Evolutionary conservation across 2,113 vertebrate species (phyloP), one percentile per base, ranked within the genome.

Genomic region (Engystomops pustulosus): DNA sequence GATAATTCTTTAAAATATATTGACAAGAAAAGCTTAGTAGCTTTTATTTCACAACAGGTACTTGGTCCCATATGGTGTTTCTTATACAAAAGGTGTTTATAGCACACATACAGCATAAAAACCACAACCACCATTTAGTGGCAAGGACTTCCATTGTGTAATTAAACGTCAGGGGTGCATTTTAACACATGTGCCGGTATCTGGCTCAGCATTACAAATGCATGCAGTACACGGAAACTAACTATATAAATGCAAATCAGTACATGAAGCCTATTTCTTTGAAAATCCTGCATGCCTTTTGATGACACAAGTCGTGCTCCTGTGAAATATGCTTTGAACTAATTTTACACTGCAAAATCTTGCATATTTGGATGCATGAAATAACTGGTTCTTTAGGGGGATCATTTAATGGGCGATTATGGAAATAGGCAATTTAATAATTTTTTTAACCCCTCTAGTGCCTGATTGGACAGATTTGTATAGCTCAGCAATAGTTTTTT

Each of bases 341-440:
- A 18, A 67, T 83, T 84, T 77, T 83, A 51, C 75, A 47, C 38
- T 15, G 4, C 25, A 72, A 62, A 81, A 70, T 32, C 68, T 41
- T 71, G 67, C 68, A 72, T 45, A 68, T 67, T n/a, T 34, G 11
- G 55, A 77, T 32, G 55, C 51, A 77, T 32, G 60, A 82, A 84
- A 69, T 69, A 78, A 78, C 69, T 69, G 45, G 30, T 78, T 78
- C 82, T 84, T 84, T 84, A 78, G 47, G 27, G 69, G 41, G 58
- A 84, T 84, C 30, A 84, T 78, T 84, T 78, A 84, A 78, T 44
- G 82, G 74, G 51, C n/a, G 23, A 84, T 77, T 84, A 84, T 70
- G 62, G 36, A 84, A 78, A 77, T 77, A 74, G 70, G 23, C n/a
- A 23, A 69, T 84, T 84, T 84, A 76, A 62, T 36, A 78, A 67